phyloP scores from a whole-genome alignment of 2,888 invertebrate genomes.

The Catotricha subobsoleta region DNA sequence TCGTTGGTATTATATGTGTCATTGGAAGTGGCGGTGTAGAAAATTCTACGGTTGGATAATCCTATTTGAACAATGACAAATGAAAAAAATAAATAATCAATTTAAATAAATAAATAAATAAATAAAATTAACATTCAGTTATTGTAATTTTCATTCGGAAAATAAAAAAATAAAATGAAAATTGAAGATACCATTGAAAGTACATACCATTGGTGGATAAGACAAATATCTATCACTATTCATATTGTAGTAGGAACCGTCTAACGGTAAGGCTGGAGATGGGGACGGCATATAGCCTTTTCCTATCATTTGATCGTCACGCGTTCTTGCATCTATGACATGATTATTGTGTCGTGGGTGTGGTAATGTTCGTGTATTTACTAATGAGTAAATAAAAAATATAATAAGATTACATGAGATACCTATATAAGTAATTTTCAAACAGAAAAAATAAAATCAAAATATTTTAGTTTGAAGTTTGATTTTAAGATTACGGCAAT shows the following conservation, averaged over 20 bases:
- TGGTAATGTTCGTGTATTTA: conserved; percentile 28
- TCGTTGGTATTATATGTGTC: conserved; percentile 21
- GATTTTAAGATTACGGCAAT: conserved; percentile 4
- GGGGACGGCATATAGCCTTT: conserved; percentile 33
- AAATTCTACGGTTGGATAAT: conserved; percentile 28
- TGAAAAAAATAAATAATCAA: not conserved
- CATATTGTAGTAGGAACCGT: conserved; percentile 67
- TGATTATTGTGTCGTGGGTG: conserved; percentile 28
- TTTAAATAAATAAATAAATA: no score
- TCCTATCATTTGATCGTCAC: conserved; percentile 30
- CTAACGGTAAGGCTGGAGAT: conserved; percentile 57
- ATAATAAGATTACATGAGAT: no score
- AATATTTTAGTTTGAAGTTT: not conserved
- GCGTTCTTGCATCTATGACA: conserved; percentile 22
- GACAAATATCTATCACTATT: conserved; percentile 60
- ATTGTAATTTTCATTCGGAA: no score
- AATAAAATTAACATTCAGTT: no score
- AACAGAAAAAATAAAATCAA: not conserved
- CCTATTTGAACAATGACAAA: conserved; percentile 15
- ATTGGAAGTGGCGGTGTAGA: conserved; percentile 22
- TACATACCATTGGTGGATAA: conserved; percentile 46
- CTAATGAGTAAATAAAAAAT: no score
- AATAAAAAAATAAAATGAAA: no score
- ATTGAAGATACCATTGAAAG: no score
- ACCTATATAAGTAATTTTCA: no score